Base-by-base conservation (phyloP, 2,888 invertebrate genomes). In the Conus canariensis region DNA sequence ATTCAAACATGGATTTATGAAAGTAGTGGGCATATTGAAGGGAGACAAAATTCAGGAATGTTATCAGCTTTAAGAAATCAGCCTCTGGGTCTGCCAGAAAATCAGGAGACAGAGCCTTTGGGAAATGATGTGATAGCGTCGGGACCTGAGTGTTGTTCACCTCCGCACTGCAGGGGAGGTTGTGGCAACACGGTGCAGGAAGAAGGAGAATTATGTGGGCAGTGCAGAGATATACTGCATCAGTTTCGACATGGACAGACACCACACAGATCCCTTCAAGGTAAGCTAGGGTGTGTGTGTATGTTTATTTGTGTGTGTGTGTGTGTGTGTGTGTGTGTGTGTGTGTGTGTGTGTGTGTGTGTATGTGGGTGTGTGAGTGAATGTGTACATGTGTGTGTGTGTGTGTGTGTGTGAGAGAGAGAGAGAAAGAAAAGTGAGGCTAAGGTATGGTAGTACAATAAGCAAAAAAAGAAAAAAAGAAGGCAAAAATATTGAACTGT, bases 81-180 rank as follows among this genome's bases (percentile, higher is more conserved):
- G 70, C 58, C 74, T 9, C 8, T 89, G 59, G 89, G 89, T 8
- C 59, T 89, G 74, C 89, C 89, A 19, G 89, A 89, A 14, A 83
- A 85, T 30, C 85, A 89, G 14, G 89, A 85, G 25, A 59, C 85
- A n/a, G 89, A 89, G 22, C 83, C 67, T 4, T 16, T 10, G 22
- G 58, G 45, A 0, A 77, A 64, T 22, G 89, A 89, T n/a, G 22
- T 89, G 58, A 12, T 89, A 2, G 74, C 85, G 22, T 89, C 89
- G 22, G 89, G 89, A n/a, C n/a, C 19, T 1, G 85, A 30, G 19
- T 89, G 89, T n/a, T 30, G 45, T 30, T 74, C 56, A 8, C 74
- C 59, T 25, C 85, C n/a, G n/a, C 74, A 19, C n/a, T 89, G 89
- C 60, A 67, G 59, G 0, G 70, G 22, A 1, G 74, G 25, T 6